A percentile compares a stretch with the other conserved stretches of the same genome.
phyloP scores from a whole-genome alignment of 2,797 vertebrate species.

The Clarias platycephalus region DNA sequence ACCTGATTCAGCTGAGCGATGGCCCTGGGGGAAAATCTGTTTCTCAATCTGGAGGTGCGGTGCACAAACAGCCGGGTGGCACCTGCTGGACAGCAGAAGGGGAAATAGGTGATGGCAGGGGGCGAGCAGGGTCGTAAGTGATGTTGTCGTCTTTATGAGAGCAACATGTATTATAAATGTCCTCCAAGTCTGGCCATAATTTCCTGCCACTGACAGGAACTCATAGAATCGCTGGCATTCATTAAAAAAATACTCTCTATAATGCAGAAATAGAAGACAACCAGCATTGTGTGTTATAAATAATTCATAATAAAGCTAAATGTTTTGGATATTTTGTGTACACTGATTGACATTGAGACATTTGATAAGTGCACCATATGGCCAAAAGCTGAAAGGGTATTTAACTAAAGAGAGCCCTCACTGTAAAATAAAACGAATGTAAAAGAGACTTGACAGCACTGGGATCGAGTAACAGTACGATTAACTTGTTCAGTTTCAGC shows the following conservation, averaged over 20 bases:
- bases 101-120: slow-evolving; percentile 26
- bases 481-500: slow-evolving; percentile 14
- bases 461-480: slow-evolving; percentile 3
- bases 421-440: neutral
- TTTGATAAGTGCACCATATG: neutral
- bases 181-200: neutral
- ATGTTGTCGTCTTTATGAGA: neutral
- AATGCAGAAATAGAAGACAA: neutral
- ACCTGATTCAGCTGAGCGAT: slow-evolving; percentile 24
- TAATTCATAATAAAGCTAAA: neutral
- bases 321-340: neutral
- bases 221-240: neutral
- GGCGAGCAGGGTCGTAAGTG: neutral
- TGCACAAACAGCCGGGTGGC: slow-evolving; percentile 20
- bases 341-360: slow-evolving; percentile 15
- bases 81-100: slow-evolving; percentile 18
- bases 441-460: neutral
- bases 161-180: slow-evolving; percentile 24
- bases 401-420: neutral
- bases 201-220: neutral
- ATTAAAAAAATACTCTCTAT: neutral
- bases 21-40: slow-evolving; percentile 32
- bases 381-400: neutral
- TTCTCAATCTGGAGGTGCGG: slow-evolving; percentile 20
- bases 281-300: neutral